Conservation (phyloP, 1,140 invertebrate genomes). For the Sarcophaga bullata region DNA sequence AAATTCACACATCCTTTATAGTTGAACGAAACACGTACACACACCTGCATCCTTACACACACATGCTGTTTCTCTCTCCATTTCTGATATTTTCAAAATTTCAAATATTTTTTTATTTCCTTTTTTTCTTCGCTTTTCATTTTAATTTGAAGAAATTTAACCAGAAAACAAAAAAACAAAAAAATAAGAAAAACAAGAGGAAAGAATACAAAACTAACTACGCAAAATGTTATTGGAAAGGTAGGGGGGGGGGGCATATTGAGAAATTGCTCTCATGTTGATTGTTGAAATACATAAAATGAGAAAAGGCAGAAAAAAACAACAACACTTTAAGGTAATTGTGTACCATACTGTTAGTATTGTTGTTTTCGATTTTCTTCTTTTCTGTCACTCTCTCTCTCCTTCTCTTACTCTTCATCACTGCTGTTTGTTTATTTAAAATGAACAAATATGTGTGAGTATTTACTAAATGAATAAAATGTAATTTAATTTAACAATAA, state of each 20-base stretch:
- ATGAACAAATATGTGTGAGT: not conserved
- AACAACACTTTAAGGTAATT: slow-evolving; percentile 37
- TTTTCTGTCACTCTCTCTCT: not conserved
- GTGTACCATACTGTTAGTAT: slow-evolving; percentile 25
- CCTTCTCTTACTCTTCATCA: not conserved
- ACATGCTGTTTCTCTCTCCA: no score
- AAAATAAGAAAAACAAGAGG: not conserved
- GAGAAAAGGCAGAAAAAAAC: no score
- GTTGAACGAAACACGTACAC: not conserved
- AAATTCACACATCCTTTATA: slow-evolving; percentile 12
- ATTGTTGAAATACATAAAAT: not conserved
- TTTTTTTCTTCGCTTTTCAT: not conserved
- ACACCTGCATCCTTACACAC: not conserved
- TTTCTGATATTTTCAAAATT: no score
- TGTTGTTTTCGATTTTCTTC: not conserved
- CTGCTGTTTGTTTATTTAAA: slow-evolving; percentile 35
- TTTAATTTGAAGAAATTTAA: not conserved
- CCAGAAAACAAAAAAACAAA: not conserved
- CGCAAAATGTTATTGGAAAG: not conserved
- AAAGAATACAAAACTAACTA: not conserved
- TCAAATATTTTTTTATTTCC: no score
- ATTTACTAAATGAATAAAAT: slow-evolving; percentile 37
- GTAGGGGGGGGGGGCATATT: not conserved
- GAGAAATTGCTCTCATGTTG: slow-evolving; percentile 9
- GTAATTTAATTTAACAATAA: slow-evolving; percentile 41